Evolutionary conservation across 2,888 invertebrate genomes (phyloP), one percentile per base, ranked within the genome.

Genomic region (Polia nebulosa): DNA sequence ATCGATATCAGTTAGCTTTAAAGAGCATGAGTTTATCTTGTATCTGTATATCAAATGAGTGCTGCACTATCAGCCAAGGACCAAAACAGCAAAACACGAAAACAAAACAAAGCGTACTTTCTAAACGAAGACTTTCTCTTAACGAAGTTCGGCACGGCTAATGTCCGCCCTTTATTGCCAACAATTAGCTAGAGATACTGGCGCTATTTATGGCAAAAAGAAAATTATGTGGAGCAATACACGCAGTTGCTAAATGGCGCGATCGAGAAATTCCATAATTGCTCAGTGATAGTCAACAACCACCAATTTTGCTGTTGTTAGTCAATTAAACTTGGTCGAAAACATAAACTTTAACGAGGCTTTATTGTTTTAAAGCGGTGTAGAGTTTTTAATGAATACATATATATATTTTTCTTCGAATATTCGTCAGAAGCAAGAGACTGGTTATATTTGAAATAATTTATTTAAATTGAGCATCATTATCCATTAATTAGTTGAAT

Each of bases 91-190:
- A 85, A 84, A 84, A 88, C 90, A 88, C 78, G 88, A 91, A 90
- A 92, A 91, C 90, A 88, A 92, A 91, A 92, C 92, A 92, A 91
- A 89, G 89, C 85, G 81, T 81, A 90, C 94, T 94, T 93, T 93
- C 93, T 92, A 93, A 91, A 87, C 88, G 85, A 90, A 90, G 83
- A 91, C 92, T 93, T 93, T 93, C 93, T 90, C 93, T 78, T 82
- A 88, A 89, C 88, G 84, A 90, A 92, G 89, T 91, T 91, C 84
- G 88, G 88, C 86, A 86, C 85, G 87, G 88, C 84, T 89, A 88
- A 87, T 87, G 85, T 85, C 83, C 84, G 90, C 92, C 92, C 92
- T 92, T 92, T 89, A 89, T 89, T 85, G 86, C 83, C 81, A 63
- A 86, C 87, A 90, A 90, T 91, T 91, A 91, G 86, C 85, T 76